Evolutionary conservation across 2,797 vertebrate species (phyloP), one percentile per base, ranked within the genome.

Genomic region (Lophotriccus pileatus): DNA sequence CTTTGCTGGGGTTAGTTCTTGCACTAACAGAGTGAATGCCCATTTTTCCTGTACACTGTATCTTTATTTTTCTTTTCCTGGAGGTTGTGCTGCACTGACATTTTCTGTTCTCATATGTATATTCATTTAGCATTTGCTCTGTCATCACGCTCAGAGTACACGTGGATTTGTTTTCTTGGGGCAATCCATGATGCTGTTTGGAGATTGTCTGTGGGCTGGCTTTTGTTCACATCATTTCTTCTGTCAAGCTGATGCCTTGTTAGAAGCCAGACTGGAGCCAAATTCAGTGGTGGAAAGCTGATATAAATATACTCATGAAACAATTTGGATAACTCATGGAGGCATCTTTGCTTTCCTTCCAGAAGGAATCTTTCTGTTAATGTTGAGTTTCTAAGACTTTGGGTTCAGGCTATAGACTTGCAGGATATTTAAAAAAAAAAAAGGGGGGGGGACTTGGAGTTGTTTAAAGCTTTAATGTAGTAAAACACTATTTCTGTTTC

Each of bases 231-330:
- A 37, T 84, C 46, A 7, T 64, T 90, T 41, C 73, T 75, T 64
- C 82, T 92, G 84, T 92, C 89, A 75, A 12, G 62, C 89, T 89
- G 74, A 41, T 89, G 91, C 77, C 81, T 90, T 60, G 78, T 64
- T 68, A 84, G 53, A 81, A 89, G 41, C 68, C 66, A 72, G 36
- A 10, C 62, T 60, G 77, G 81, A 90, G 70, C 53, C 32, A 68
- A 18, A 58, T 30, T 63, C 39, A 34, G 49, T 32, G 16, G 3
- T 84, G 50, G 74, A 30, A 72, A 84, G 46, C 41, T 58, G 69
- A 32, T 87, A 11, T 10, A 60, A 89, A 72, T 66, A 28, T 17
- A 28, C 10, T 62, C 19, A 2, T 58, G 81, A 49, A 93, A 43
- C 8, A 5, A 22, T 90, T 56, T 17, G 70, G 63, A 0, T 78